phyloP scores from a whole-genome alignment of 2,888 invertebrate species.

The Andrena hattorfiana region DNA sequence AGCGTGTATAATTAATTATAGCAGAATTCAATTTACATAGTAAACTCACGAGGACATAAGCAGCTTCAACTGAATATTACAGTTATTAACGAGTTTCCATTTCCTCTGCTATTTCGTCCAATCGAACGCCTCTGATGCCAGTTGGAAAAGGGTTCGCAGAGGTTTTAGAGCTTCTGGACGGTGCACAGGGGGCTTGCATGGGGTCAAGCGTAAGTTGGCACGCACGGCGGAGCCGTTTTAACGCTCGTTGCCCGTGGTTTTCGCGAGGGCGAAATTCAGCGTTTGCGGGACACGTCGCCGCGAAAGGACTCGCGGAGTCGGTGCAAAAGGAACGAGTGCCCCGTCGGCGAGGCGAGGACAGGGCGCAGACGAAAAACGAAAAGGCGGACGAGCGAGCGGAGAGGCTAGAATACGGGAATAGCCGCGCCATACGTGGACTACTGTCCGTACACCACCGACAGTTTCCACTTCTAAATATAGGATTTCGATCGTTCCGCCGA shows the following conservation, averaged over 20 bases:
- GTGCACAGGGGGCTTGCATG: not conserved
- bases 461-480: constrained; percentile 72
- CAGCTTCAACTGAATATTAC: too few species aligned
- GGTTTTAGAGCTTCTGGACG: not conserved
- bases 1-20: not conserved
- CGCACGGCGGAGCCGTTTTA: not conserved
- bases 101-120: too few species aligned
- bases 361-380: constrained; percentile 69
- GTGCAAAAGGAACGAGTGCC: constrained; percentile 50
- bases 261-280: constrained; percentile 33
- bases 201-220: not conserved
- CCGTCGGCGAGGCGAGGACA: constrained; percentile 45
- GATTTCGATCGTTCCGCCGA: constrained; percentile 64
- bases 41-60: too few species aligned
- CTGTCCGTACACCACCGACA: constrained; percentile 49
- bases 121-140: too few species aligned
- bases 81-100: too few species aligned
- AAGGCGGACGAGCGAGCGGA: constrained; percentile 37
- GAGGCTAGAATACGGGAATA: constrained; percentile 70
- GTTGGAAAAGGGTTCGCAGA: not conserved
- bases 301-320: constrained; percentile 36
- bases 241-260: not conserved
- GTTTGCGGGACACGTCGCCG: constrained; percentile 36
- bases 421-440: constrained; percentile 64
- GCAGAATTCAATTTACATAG: too few species aligned